phyloP scores from a whole-genome alignment of 2,113 vertebrate species.

The Dolichotis patagonum region DNA sequence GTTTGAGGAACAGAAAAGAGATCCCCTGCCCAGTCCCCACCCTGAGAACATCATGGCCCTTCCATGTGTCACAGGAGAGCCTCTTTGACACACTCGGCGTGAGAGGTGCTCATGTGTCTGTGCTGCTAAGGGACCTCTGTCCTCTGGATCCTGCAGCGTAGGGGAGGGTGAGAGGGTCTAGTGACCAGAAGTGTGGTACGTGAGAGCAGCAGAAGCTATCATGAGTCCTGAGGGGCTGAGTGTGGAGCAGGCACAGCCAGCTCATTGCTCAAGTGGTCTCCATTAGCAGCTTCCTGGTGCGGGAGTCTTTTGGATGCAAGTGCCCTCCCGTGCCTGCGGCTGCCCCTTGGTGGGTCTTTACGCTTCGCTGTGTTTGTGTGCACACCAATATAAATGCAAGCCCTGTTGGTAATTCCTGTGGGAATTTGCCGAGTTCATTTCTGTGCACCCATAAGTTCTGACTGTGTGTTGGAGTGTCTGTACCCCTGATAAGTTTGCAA shows the following conservation, averaged over 20 bases:
- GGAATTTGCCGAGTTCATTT: accelerated
- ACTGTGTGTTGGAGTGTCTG: background rate
- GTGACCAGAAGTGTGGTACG: background rate
- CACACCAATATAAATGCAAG: background rate
- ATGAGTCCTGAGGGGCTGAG: accelerated
- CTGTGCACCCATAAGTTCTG: background rate
- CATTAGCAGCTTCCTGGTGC: background rate
- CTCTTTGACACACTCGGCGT: background rate
- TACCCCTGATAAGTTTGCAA: background rate
- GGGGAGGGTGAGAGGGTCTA: background rate
- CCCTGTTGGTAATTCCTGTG: no score
- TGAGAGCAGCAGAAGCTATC: background rate
- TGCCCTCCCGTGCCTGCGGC: accelerated
- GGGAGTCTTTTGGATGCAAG: background rate
- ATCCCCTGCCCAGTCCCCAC: accelerated
- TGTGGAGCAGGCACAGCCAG: background rate
- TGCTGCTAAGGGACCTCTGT: background rate
- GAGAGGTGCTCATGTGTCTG: background rate
- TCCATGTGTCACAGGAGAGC: background rate
- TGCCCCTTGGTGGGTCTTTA: background rate
- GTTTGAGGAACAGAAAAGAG: background rate
- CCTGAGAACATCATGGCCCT: background rate
- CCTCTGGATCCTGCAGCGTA: background rate
- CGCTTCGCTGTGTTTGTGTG: background rate
- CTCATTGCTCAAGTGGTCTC: background rate